Conservation (phyloP, 1,140 invertebrate species). For the Centruroides vittatus region DNA sequence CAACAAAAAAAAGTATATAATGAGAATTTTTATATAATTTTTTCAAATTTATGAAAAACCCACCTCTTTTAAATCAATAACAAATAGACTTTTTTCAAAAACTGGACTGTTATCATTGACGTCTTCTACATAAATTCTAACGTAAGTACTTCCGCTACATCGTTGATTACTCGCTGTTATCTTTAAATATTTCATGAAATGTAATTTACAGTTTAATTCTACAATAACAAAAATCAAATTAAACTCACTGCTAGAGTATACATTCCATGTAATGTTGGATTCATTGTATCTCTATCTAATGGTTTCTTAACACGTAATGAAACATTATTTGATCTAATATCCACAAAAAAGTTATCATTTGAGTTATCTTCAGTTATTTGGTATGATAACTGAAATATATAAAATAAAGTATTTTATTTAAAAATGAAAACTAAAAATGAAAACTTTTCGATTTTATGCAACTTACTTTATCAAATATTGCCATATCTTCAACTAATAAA, state of each 20-base stretch:
- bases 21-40: neutral
- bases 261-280: conserved; percentile 21
- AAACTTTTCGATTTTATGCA: neutral
- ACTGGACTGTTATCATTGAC: conserved; percentile 80
- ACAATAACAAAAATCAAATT: no score
- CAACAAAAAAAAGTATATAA: neutral
- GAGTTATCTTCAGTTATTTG: conserved; percentile 25
- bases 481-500: conserved; percentile 19
- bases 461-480: conserved; percentile 19
- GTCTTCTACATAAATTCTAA: conserved; percentile 21
- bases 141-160: conserved; percentile 18
- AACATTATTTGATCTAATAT: conserved; percentile 16
- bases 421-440: neutral
- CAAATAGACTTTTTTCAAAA: conserved; percentile 41
- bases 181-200: neutral
- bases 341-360: conserved; percentile 22
- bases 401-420: neutral
- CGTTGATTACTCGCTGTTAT: conserved; percentile 19
- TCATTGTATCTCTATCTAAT: conserved; percentile 21
- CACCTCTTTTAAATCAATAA: conserved; percentile 22
- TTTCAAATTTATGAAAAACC: neutral
- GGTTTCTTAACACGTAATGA: conserved; percentile 20
- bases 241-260: conserved; percentile 19
- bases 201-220: no score
- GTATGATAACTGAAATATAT: conserved; percentile 13